These are phyloP conservation scores for Dolichopus griseipennis DNA, from an alignment of 2,888 invertebrate genomes.

Conservation along the genomic window DNA sequence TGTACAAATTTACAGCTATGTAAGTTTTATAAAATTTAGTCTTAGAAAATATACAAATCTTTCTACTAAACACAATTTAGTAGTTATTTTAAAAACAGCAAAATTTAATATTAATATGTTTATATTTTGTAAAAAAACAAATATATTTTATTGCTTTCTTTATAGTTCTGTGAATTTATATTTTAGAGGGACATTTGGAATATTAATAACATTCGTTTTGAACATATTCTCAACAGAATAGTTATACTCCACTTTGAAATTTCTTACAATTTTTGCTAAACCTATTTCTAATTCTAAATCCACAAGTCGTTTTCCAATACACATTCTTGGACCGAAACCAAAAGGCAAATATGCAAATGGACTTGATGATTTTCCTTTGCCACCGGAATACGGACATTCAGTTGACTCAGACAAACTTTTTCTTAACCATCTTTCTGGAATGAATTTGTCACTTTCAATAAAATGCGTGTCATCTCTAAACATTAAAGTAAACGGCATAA, in stretches of 20 bases:
- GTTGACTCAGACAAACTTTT: not conserved
- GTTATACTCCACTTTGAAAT: slow-evolving; percentile 33
- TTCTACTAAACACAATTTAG: no score
- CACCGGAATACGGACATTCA: slow-evolving; percentile 19
- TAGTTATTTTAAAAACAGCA: no score
- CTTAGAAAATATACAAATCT: no score
- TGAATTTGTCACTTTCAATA: slow-evolving; percentile 36
- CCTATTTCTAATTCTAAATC: slow-evolving; percentile 55
- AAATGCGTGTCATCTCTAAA: slow-evolving; percentile 55
- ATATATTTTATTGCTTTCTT: not conserved
- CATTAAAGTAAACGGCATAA: slow-evolving; percentile 62
- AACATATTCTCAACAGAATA: slow-evolving; percentile 27
- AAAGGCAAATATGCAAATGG: slow-evolving; percentile 24
- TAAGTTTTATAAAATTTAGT: no score
- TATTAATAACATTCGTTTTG: slow-evolving; percentile 30
- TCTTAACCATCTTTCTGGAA: slow-evolving; percentile 62
- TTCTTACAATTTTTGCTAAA: slow-evolving; percentile 35
- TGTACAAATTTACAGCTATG: no score
- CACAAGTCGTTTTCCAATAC: slow-evolving; percentile 59
- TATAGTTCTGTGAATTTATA: slow-evolving; percentile 26
- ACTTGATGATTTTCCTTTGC: slow-evolving; percentile 19
- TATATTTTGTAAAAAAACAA: not conserved
- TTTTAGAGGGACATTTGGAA: slow-evolving; percentile 28
- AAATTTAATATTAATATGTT: no score
- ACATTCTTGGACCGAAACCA: slow-evolving; percentile 41